phyloP scores from a whole-genome alignment of 2,113 vertebrate genomes.

The Spermophilus dauricus region DNA sequence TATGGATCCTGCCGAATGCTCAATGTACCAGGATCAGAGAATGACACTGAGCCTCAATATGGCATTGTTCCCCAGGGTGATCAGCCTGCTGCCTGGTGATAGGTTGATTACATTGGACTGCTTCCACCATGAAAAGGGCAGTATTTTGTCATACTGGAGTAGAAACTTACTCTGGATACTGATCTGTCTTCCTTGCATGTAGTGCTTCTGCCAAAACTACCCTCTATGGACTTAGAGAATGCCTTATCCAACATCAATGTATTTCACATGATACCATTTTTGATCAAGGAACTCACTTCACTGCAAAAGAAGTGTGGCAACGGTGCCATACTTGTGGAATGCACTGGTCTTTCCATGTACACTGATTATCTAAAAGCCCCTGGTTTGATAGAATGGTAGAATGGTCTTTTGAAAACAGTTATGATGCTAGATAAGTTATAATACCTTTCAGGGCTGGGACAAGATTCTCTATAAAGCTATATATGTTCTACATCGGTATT shows the following conservation, averaged over 20 bases:
- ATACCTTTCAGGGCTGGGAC: not conserved
- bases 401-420: not conserved
- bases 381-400: not conserved
- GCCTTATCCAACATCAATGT: not conserved
- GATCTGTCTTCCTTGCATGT: not conserved
- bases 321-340: not conserved
- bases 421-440: not conserved
- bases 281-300: not conserved
- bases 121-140: not conserved
- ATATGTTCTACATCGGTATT: not conserved
- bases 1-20: not conserved
- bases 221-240: not conserved
- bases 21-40: not conserved
- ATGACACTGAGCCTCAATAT: not conserved
- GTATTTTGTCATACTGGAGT: not conserved
- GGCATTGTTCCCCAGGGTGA: not conserved
- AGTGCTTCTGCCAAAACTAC: not conserved
- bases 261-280: no score
- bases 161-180: not conserved
- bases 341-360: no score
- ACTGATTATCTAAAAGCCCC: not conserved
- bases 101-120: not conserved
- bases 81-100: not conserved
- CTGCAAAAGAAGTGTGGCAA: not conserved
- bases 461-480: not conserved